Evolutionary conservation across 2,797 vertebrate species (phyloP).

Genomic region (Macropodus opercularis): DNA sequence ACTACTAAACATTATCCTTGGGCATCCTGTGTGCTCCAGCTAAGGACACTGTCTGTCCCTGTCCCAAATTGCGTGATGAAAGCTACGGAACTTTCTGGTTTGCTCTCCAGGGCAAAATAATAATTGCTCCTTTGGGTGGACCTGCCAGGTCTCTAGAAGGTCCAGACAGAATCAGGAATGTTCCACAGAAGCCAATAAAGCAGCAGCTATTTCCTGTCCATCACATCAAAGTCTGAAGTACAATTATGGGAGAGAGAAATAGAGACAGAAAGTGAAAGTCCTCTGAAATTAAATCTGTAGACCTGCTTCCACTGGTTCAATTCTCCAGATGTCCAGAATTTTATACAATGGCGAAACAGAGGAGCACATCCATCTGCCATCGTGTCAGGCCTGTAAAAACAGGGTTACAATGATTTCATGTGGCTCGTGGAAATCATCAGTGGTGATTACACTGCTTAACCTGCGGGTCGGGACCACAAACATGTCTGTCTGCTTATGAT

Average conservation of each 20-base stretch:
- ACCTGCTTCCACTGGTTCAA: slow-evolving; percentile 39
- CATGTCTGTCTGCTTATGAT: slow-evolving; percentile 35
- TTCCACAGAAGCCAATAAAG: slow-evolving; percentile 80
- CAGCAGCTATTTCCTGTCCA: slow-evolving; percentile 76
- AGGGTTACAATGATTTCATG: slow-evolving; percentile 27
- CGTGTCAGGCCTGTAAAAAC: slow-evolving; percentile 37
- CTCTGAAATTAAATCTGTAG: slow-evolving; percentile 58
- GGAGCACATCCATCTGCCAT: slow-evolving; percentile 30
- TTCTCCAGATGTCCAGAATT: slow-evolving; percentile 62
- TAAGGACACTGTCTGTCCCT: slow-evolving; percentile 64
- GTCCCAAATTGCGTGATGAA: slow-evolving; percentile 67
- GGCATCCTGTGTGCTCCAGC: slow-evolving; percentile 39
- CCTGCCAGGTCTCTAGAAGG: slow-evolving; percentile 66
- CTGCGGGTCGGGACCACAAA: slow-evolving; percentile 35
- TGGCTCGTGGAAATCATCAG: slow-evolving; percentile 51
- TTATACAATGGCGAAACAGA: slow-evolving; percentile 34
- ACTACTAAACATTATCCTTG: slow-evolving; percentile 37
- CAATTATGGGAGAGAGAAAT: slow-evolving; percentile 51
- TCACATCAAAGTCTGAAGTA: slow-evolving; percentile 72
- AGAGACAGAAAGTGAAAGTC: slow-evolving; percentile 52
- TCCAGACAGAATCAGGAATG: slow-evolving; percentile 72
- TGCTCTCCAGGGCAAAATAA: slow-evolving; percentile 68
- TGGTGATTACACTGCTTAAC: slow-evolving; percentile 42
- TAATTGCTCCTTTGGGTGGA: slow-evolving; percentile 72
- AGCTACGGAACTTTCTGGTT: slow-evolving; percentile 60